These are phyloP conservation scores for Drosophila siamana DNA, from an alignment of 2,888 invertebrate genomes.

Conservation along the genomic window DNA sequence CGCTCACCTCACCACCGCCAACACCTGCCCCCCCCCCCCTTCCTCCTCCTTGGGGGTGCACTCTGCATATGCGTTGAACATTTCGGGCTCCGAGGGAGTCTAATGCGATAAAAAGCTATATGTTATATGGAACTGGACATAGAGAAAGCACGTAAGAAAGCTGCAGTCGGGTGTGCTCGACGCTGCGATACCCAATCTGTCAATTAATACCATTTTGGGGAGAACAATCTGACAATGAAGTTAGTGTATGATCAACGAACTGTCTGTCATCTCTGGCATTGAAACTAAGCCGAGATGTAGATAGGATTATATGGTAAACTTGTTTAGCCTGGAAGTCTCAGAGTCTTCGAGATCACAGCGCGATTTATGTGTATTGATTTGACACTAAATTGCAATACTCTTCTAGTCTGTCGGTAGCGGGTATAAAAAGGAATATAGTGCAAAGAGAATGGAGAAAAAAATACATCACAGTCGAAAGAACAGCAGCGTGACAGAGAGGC, in stretches of 20 bases:
- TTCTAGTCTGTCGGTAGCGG: background rate
- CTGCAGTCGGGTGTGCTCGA: background rate
- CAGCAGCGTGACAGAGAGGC: constrained; percentile 17
- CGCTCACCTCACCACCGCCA: constrained; percentile 59
- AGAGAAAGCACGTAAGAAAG: background rate
- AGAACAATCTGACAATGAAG: too few relatives aligned
- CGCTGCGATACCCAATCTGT: background rate
- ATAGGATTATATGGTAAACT: too few relatives aligned
- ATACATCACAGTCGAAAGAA: constrained; percentile 26
- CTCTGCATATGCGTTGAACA: constrained; percentile 58
- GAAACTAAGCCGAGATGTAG: too few relatives aligned
- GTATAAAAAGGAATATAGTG: background rate
- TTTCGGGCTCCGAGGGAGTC: constrained; percentile 34
- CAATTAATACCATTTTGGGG: too few relatives aligned
- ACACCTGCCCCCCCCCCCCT: constrained; percentile 6
- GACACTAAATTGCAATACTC: background rate
- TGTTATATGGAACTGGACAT: constrained; percentile 42
- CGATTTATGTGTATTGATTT: background rate
- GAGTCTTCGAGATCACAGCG: too few relatives aligned
- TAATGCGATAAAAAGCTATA: constrained; percentile 61
- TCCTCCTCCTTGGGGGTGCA: background rate
- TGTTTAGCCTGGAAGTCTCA: too few relatives aligned
- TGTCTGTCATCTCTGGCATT: too few relatives aligned
- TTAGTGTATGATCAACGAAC: too few relatives aligned
- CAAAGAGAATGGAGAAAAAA: constrained; percentile 10